phyloP scores from a whole-genome alignment of 2,888 invertebrate species.

The Mechanitis mazaeus region DNA sequence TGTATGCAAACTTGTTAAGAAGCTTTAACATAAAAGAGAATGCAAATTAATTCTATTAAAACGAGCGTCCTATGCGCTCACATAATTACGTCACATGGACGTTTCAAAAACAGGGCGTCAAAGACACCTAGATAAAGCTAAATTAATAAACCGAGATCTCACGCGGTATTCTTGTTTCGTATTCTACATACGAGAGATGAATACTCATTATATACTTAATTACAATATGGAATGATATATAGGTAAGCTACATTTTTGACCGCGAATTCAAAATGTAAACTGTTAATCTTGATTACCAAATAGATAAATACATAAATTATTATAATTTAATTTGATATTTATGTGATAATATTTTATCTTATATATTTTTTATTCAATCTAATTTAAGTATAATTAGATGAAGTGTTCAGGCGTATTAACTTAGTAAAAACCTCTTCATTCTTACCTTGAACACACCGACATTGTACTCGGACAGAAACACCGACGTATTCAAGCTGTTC shows the following conservation, averaged over 20 bases:
- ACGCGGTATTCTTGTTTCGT: conserved; percentile 17
- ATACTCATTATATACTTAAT: neutral
- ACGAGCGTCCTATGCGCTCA: conserved; percentile 55
- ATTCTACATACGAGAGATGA: conserved; percentile 10
- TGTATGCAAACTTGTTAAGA: conserved; percentile 58
- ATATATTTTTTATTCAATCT: no score
- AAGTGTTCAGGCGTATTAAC: no score
- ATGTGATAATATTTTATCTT: no score
- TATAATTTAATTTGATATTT: no score
- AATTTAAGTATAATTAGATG: no score
- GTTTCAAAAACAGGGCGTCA: conserved; percentile 32
- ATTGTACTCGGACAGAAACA: no score
- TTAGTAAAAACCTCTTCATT: no score
- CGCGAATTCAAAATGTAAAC: neutral
- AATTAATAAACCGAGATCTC: conserved; percentile 23
- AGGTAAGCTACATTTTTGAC: neutral
- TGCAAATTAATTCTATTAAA: conserved; percentile 66
- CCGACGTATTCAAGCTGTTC: no score
- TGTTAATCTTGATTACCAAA: neutral
- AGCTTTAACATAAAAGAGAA: conserved; percentile 53
- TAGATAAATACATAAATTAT: no score
- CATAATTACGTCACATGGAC: conserved; percentile 46
- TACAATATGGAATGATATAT: conserved; percentile 1
- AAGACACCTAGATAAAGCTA: conserved; percentile 25
- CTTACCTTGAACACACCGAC: no score